Conservation (phyloP, 2,113 vertebrate species). For the Cheirogaleus medius region DNA sequence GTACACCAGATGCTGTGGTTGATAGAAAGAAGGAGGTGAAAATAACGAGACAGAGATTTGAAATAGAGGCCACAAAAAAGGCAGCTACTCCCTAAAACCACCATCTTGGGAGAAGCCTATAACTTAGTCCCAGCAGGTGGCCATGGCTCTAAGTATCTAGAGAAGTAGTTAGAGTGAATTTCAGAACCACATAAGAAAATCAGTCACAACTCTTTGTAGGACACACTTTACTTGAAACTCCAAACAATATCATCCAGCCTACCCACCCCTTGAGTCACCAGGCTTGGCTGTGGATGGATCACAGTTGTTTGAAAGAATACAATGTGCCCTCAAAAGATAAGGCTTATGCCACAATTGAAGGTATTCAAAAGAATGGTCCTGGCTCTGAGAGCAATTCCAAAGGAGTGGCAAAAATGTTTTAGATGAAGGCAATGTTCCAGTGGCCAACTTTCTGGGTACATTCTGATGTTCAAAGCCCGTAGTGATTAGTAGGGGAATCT, state of each 20-base stretch:
- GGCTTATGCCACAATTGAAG: constrained; percentile 16
- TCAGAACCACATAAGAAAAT: not conserved
- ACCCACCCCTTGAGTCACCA: not conserved
- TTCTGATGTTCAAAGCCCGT: not conserved
- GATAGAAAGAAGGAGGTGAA: not conserved
- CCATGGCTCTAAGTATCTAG: not conserved
- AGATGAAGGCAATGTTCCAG: not conserved
- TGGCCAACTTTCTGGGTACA: not conserved
- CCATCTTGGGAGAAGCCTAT: not conserved
- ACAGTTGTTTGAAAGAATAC: constrained; percentile 40
- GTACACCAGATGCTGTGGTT: not conserved
- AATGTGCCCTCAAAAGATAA: constrained; percentile 60
- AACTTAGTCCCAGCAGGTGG: not conserved
- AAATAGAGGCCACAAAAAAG: not conserved
- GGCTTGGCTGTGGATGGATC: constrained; percentile 3
- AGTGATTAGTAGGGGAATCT: not conserved
- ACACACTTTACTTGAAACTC: not conserved
- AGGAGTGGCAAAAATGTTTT: not conserved
- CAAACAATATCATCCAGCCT: not conserved
- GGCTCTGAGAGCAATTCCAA: not conserved
- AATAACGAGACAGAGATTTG: not conserved
- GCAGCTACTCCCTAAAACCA: not conserved
- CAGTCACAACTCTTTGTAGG: not conserved
- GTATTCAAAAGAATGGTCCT: constrained; percentile 24
- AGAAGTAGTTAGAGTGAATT: not conserved